Evolutionary conservation across 2,888 invertebrate genomes (phyloP), one percentile per base, ranked within the genome.

Genomic region (Chloromyia formosa): DNA sequence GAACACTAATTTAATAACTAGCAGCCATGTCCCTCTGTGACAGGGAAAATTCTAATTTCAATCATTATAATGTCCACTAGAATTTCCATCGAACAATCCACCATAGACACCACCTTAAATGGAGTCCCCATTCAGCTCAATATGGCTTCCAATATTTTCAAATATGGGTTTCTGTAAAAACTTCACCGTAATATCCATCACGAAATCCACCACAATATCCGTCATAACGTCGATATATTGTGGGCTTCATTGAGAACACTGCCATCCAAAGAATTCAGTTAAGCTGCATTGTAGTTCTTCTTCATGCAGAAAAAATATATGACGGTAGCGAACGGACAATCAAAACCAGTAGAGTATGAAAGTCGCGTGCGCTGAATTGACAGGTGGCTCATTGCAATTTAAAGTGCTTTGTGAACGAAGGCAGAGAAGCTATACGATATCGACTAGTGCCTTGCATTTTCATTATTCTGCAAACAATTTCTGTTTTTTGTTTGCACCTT

Each of bases 291-390:
- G 27, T 35, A 35, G 27, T 35, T 35, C 27, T 35, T 35, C 27
- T 35, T 35, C 1, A n/a, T n/a, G 23, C 4, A 58, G n/a, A 0
- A 72, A 58, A 61, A 40, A 49, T 23, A 20, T 2, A 53, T 49
- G 73, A 69, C 69, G 35, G 42, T 71, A 71, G 58, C 58, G 40
- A 56, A 40, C n/a, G 20, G 22, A 74, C 73, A 74, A 74, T 74
- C 64, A 74, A 35, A 74, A 64, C 73, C 73, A 54, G 73, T 64
- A 54, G 40, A 54, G 73, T 74, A 74, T 74, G 62, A 76, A 76
- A 76, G 76, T 76, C 76, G 76, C 76, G 76, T 76, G 76, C 76
- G 75, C 75, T 40, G 74, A 69, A 76, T 76, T 76, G 76, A 76
- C 76, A 76, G 76, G 76, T 76, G 76, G 76, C 75, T 75, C 54